Base-by-base conservation (phyloP, 2,113 vertebrate species). In the Piaya cayana region DNA sequence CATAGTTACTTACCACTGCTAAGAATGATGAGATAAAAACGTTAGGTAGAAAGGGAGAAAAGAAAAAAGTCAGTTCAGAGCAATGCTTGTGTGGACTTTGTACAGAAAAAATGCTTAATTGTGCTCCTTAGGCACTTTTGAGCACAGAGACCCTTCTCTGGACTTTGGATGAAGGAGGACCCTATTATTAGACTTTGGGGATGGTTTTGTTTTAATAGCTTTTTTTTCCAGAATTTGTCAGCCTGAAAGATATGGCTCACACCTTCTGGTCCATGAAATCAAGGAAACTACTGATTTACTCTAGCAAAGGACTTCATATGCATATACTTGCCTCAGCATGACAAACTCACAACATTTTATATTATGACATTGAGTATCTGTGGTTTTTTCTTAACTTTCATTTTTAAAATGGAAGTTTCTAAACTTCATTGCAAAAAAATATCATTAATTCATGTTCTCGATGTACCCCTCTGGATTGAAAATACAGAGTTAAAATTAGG, bases 1-100 rank as follows among this genome's bases (percentile, higher is more conserved):
- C 97, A 95, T 86, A 96, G 93, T 95, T 97, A 96, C 95, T 97
- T 97, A 97, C 94, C 65, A 92, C 82, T 92, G 79, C 96, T 97
- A 97, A 96, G 95, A 95, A 96, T 97, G 96, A 97, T 91, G 84
- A 93, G 86, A 97, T 95, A 89, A 88, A 97, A 96, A 93, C 84
- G 80, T 83, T 78, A 95, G 91, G 86, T 80, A 80, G 92, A 96
- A 92, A 21, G 9, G 19, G 32, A 81, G 63, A 90, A 82, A 88
- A 36, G 49, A 23, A 91, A 83, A 71, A 86, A 93, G 55, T 68
- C 86, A 67, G 29, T 85, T 88, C 89, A 69, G 67, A 96, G 88
- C 30, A 80, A 52, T 58, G 63, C 47, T 95, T 14, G 12, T 16
- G 4, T 69, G 88, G 82, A 55, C 56, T 95, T 80, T 71, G 50